Conservation (phyloP, 2,797 vertebrate genomes). For the Lagocephalus sceleratus region DNA sequence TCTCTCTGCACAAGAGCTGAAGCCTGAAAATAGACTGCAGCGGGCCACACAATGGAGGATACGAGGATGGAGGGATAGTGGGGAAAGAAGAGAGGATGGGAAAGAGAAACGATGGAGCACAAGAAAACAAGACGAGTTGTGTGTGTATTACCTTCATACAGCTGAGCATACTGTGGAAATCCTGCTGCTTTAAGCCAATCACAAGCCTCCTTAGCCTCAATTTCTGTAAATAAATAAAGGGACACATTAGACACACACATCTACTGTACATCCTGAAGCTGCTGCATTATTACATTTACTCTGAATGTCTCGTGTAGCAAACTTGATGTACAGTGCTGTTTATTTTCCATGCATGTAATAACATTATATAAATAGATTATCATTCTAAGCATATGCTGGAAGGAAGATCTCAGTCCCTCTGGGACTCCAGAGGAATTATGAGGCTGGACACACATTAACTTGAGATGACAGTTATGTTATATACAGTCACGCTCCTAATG, state of each 20-base stretch:
- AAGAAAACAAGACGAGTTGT: conserved; percentile 20
- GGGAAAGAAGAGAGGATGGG: conserved; percentile 22
- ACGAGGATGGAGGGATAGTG: conserved; percentile 29
- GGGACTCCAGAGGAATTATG: too few relatives aligned
- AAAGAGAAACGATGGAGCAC: conserved; percentile 16
- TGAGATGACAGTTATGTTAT: too few relatives aligned
- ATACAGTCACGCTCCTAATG: too few relatives aligned
- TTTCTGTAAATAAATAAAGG: conserved; percentile 79
- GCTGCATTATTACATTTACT: too few relatives aligned
- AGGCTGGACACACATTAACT: too few relatives aligned
- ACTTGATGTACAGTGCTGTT: too few relatives aligned
- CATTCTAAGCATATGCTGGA: too few relatives aligned
- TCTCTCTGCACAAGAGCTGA: conserved; percentile 69
- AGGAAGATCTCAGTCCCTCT: too few relatives aligned
- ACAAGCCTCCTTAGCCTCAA: conserved; percentile 94
- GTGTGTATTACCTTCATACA: conserved; percentile 86
- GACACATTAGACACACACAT: background rate
- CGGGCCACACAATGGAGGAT: conserved; percentile 37
- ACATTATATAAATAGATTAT: too few relatives aligned
- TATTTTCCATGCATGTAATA: too few relatives aligned
- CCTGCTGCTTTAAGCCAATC: conserved; percentile 95
- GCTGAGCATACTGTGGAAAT: conserved; percentile 95
- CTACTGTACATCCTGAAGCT: too few relatives aligned
- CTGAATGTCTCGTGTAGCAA: too few relatives aligned
- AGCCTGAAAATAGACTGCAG: conserved; percentile 71